Evolutionary conservation across 2,888 invertebrate species (phyloP).

Genomic region (Sesamia inferens): DNA sequence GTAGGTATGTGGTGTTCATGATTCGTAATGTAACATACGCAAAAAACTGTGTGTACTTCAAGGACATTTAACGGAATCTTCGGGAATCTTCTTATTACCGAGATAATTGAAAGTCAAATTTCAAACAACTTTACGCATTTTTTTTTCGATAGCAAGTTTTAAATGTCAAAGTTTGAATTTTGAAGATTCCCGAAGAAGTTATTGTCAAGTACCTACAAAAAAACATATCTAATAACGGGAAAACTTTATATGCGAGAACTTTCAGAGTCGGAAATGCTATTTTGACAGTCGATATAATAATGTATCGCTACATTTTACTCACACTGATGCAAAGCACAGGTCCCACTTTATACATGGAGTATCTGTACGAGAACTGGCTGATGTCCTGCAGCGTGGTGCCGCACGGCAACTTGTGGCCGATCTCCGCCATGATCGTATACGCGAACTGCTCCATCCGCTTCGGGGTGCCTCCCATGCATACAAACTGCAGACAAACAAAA

Average conservation of each 20-base stretch:
- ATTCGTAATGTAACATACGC: not conserved
- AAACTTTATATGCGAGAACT: not conserved
- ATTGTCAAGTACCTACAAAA: no score
- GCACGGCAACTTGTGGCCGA: constrained; percentile 96
- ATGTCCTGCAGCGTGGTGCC: constrained; percentile 97
- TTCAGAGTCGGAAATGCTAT: not conserved
- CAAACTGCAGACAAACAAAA: constrained; percentile 92
- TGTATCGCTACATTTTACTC: constrained; percentile 82
- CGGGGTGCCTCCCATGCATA: constrained; percentile 99
- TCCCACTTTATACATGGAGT: constrained; percentile 98
- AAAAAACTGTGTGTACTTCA: no score
- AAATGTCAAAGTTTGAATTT: no score
- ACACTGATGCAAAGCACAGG: constrained; percentile 96
- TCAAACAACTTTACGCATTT: no score
- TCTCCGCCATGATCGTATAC: constrained; percentile 96
- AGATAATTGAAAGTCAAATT: no score
- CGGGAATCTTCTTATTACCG: no score
- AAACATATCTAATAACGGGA: not conserved
- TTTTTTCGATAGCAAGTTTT: no score
- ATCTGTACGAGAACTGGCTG: constrained; percentile 97
- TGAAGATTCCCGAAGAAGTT: no score
- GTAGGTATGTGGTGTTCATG: not conserved
- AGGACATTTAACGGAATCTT: no score
- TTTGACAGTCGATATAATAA: not conserved
- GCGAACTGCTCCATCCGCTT: constrained; percentile 98